Base-by-base conservation (phyloP, 2,888 invertebrate species). In the Troides oblongomaculatus region DNA sequence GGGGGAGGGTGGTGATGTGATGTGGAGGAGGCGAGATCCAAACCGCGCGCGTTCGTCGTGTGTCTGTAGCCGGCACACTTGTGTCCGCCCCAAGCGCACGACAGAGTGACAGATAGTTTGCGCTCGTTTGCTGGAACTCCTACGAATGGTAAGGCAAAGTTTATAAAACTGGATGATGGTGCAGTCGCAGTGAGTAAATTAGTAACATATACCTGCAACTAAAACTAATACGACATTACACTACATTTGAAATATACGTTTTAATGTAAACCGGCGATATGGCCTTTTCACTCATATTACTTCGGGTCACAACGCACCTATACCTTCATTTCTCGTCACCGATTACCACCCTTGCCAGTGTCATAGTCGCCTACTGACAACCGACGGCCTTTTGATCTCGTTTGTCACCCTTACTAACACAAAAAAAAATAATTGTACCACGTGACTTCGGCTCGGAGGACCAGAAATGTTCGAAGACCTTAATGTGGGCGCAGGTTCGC, bases 21-120 rank as follows among this genome's bases (percentile, higher is more conserved):
- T 7, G 56, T n/a, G 56, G 56, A 10, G 56, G 56, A 36, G 56
- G n/a, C 14, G 72, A 74, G 64, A 58, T 66, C 64, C 58, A n/a
- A 7, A 57, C 21, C 43, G 58, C 30, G 10, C 70, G 73, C 63
- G 75, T 77, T 68, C 67, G 74, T 77, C 72, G 74, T 75, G 70
- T 75, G 76, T 75, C 43, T 66, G 39, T 58, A 72, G 75, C 82
- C 85, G 82, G 85, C 85, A 84, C 79, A 82, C 81, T 73, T 75
- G 77, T 79, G 71, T 71, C 75, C 77, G 79, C 80, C 85, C 83
- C 85, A 79, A 82, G 80, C 81, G 73, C 81, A 81, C 61, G 72
- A 73, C 78, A 84, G 84, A 77, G 78, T 81, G 77, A 79, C 82
- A 72, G 84, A 78, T 79, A 81, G 82, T 75, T 80, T 78, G 71